Conservation (phyloP, 2,113 vertebrate genomes). For the Neolamprologus falcicula region DNA sequence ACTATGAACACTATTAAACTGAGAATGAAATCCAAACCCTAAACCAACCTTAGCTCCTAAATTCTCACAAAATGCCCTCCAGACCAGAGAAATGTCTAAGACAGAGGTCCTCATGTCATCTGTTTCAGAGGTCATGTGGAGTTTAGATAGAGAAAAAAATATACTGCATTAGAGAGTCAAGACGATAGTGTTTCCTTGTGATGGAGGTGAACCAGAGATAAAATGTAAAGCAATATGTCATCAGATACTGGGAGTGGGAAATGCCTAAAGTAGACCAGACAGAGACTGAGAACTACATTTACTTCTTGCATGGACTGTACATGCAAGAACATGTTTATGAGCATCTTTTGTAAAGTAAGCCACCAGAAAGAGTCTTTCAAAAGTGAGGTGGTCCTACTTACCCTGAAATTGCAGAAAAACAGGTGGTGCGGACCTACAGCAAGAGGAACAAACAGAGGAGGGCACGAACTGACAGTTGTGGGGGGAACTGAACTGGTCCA, state of each 20-base stretch:
- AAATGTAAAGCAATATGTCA: not conserved
- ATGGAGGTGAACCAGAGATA: not conserved
- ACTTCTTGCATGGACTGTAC: not conserved
- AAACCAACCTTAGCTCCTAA: not conserved
- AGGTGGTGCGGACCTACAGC: not conserved
- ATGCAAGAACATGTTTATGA: accelerated
- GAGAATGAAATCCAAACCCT: not conserved
- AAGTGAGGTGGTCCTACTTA: not conserved
- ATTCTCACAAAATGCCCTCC: not conserved
- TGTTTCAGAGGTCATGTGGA: not conserved
- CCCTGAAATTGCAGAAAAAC: not conserved
- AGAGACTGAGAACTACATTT: not conserved
- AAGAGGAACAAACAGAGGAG: not conserved
- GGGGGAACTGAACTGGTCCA: not conserved
- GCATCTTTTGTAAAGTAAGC: not conserved
- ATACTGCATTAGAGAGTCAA: not conserved
- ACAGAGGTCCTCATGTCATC: not conserved
- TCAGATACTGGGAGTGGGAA: not conserved
- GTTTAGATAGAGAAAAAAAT: not conserved
- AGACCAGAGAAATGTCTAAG: not conserved
- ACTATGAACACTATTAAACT: not conserved
- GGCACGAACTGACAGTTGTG: not conserved
- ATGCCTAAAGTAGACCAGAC: not conserved
- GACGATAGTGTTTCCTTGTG: not conserved
- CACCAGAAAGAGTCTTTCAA: not conserved